Evolutionary conservation across 2,888 invertebrate genomes (phyloP).

Genomic region (Chrysotoxum bicinctum): DNA sequence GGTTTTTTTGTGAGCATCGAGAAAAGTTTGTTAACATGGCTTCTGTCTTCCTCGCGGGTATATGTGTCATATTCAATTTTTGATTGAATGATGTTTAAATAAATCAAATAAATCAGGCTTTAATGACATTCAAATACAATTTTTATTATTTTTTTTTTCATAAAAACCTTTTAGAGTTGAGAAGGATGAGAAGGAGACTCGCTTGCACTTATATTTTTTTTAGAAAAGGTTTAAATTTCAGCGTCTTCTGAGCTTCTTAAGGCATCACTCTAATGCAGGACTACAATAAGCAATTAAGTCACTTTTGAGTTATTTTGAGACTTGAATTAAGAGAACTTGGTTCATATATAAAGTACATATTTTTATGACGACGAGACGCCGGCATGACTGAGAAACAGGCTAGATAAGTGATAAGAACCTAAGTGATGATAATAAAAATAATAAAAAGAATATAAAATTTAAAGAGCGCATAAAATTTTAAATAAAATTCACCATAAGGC

Average conservation of each 20-base stretch:
- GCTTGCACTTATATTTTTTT: no score
- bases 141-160: not conserved
- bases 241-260: not conserved
- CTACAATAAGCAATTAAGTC: not conserved
- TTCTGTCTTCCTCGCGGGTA: not conserved
- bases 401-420: constrained; percentile 4
- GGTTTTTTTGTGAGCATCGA: not conserved
- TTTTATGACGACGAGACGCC: not conserved
- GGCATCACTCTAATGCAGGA: not conserved
- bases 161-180: not conserved
- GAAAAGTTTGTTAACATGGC: constrained; percentile 33
- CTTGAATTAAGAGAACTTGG: not conserved
- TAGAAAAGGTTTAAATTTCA: not conserved
- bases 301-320: not conserved
- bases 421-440: not conserved
- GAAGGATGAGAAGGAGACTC: no score
- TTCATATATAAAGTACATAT: not conserved
- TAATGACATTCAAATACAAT: not conserved
- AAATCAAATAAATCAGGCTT: not conserved
- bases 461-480: constrained; percentile 1
- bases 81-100: constrained; percentile 14
- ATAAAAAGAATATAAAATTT: constrained; percentile 6
- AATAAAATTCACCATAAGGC: constrained; percentile 8
- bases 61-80: constrained; percentile 11
- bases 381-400: not conserved